Conservation (phyloP, 2,113 vertebrate species). For the Pygoscelis adeliae region DNA sequence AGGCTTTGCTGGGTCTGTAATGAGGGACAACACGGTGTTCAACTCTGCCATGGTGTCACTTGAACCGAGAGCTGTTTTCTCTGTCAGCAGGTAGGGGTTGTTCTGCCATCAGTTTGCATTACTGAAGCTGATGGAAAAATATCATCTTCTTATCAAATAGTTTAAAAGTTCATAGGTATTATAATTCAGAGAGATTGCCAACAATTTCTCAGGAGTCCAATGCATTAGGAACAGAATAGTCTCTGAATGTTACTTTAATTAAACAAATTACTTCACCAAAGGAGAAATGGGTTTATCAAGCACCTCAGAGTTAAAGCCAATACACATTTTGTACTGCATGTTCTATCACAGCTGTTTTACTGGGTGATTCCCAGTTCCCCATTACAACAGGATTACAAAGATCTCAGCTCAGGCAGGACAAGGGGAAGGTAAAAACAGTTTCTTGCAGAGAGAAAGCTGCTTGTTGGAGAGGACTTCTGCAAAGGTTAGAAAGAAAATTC, state of each 20-base stretch:
- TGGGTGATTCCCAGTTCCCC: neutral
- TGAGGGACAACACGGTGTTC: neutral
- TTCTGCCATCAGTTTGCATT: neutral
- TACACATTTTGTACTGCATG: neutral
- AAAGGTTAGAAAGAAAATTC: neutral
- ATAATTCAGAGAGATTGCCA: neutral
- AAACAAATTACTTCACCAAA: neutral
- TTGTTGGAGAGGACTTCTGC: neutral
- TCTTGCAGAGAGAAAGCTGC: neutral
- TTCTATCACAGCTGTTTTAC: neutral
- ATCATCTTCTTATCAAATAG: neutral
- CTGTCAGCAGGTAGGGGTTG: neutral
- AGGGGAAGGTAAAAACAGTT: neutral
- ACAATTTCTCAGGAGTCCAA: neutral
- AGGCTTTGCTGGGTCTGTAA: neutral
- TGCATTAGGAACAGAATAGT: neutral
- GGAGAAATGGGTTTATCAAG: neutral
- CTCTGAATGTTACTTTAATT: neutral
- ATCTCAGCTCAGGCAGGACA: neutral
- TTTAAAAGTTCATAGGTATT: neutral
- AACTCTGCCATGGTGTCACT: neutral
- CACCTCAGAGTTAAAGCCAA: neutral
- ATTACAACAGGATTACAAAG: neutral
- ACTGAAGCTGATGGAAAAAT: neutral
- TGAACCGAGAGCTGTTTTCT: neutral